A percentile compares a stretch with the other conserved stretches of the same genome.
phyloP scores from a whole-genome alignment of 2,113 vertebrate species.

The Peromyscus maniculatus region DNA sequence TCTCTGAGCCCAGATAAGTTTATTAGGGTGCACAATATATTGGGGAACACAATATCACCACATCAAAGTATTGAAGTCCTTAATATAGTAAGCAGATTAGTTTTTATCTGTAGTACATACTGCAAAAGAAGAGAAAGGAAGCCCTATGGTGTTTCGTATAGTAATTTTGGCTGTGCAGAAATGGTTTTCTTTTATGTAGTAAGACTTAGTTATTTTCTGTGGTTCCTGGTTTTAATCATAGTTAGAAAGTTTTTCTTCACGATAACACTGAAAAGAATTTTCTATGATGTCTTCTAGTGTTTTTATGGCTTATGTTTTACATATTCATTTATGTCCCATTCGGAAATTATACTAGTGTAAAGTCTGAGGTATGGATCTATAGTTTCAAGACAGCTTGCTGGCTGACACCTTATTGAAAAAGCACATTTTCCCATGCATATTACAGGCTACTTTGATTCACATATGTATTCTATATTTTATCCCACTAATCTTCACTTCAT shows the following conservation, averaged over 20 bases:
- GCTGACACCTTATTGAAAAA: constrained; percentile 60
- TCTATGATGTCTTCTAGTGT: constrained; percentile 13
- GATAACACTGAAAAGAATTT: constrained; percentile 32
- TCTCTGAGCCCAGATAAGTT: too few relatives aligned
- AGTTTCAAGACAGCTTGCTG: constrained; percentile 26
- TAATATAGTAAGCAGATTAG: not conserved
- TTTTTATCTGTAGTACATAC: not conserved
- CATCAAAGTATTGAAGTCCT: not conserved
- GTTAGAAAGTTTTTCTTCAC: constrained; percentile 15
- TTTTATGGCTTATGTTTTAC: constrained; percentile 53
- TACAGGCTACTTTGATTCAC: constrained; percentile 5
- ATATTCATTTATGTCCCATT: constrained; percentile 35
- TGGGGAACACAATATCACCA: too few relatives aligned
- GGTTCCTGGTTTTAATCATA: constrained; percentile 44
- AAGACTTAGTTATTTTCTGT: constrained; percentile 30
- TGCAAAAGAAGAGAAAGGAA: not conserved
- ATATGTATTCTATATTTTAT: constrained; percentile 40
- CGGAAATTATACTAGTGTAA: constrained; percentile 44
- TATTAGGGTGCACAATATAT: too few relatives aligned
- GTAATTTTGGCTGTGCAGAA: constrained; percentile 33
- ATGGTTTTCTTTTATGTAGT: constrained; percentile 26
- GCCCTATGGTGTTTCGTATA: not conserved
- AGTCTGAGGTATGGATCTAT: not conserved
- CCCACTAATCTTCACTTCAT: constrained; percentile 43
- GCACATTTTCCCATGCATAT: not conserved